Conservation (phyloP, 1,140 invertebrate genomes). For the Acromyrmex charruanus region DNA sequence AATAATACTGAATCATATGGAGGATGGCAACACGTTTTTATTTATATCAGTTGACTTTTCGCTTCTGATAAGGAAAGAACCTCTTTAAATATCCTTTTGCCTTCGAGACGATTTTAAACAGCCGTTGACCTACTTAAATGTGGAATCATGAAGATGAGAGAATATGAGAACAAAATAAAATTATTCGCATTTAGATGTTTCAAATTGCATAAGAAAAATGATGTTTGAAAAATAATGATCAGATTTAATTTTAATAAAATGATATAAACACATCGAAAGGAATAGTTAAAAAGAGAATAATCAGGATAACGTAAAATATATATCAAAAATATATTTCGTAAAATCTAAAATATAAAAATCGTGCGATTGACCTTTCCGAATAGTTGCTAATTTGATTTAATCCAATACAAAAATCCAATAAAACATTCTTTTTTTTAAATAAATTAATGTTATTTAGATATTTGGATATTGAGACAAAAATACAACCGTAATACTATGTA, state of each 20-base stretch:
- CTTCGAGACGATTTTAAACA: not conserved
- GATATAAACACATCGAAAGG: not conserved
- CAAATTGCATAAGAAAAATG: not conserved
- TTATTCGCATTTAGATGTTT: not conserved
- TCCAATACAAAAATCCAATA: not conserved
- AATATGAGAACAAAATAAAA: not conserved
- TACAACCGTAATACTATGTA: not conserved
- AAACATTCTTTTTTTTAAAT: not conserved
- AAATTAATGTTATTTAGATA: not conserved
- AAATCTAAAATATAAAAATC: too few species aligned
- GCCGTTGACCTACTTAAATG: not conserved
- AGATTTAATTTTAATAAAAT: not conserved
- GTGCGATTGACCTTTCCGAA: too few species aligned
- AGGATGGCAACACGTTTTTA: slow-evolving; percentile 18
- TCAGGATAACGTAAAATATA: not conserved
- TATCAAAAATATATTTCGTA: not conserved
- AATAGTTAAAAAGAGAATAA: not conserved
- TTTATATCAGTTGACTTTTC: slow-evolving; percentile 35
- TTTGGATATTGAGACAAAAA: not conserved
- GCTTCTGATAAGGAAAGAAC: not conserved
- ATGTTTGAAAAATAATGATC: not conserved
- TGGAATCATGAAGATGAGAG: not conserved
- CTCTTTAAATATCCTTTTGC: not conserved
- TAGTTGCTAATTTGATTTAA: too few species aligned
- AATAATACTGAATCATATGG: slow-evolving; percentile 26